Evolutionary conservation across 1,140 invertebrate genomes (phyloP).

Genomic region (Musca vetustissima): DNA sequence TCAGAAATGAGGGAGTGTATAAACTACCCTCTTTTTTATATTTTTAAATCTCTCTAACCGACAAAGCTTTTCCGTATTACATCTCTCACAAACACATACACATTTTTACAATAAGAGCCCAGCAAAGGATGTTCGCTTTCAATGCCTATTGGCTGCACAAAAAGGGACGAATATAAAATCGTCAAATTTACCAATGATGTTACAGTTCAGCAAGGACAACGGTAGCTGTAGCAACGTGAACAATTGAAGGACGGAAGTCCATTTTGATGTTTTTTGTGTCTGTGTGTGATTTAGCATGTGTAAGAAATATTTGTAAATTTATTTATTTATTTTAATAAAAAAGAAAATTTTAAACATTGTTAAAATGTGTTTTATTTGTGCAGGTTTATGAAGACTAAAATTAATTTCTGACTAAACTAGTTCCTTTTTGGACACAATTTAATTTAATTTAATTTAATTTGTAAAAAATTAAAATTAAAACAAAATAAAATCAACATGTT

Average conservation of each 20-base stretch:
- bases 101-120: not conserved
- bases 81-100: not conserved
- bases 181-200: not conserved
- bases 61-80: not conserved
- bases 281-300: not conserved
- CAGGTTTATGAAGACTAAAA: no score
- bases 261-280: not conserved
- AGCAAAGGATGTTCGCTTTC: not conserved
- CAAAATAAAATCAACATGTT: no score
- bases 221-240: not conserved
- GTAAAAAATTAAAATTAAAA: no score
- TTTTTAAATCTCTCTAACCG: not conserved
- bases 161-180: not conserved
- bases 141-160: conserved; percentile 1
- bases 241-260: not conserved
- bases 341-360: no score
- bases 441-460: no score
- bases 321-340: no score
- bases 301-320: no score
- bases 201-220: not conserved
- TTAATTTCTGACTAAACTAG: no score
- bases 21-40: no score
- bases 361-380: no score
- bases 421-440: no score
- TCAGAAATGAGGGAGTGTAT: no score